Percentiles rank a stretch among this genome's conserved stretches.
These are phyloP conservation scores for Carposina sasakii DNA, from an alignment of 1,140 invertebrate species.

Conservation along the genomic window DNA sequence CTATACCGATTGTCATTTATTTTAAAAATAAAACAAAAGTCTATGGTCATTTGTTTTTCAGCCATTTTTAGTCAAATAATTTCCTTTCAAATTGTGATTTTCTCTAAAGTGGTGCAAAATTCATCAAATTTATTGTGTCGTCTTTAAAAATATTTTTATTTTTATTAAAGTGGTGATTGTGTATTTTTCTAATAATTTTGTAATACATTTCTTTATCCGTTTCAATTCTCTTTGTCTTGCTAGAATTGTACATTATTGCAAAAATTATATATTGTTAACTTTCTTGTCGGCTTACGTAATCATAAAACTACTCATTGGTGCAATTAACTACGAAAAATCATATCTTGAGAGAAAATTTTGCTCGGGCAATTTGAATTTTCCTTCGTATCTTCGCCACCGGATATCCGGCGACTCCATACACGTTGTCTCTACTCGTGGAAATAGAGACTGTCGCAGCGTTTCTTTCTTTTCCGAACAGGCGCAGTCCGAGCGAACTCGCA, in stretches of 20 bases:
- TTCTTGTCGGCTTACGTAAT: too few relatives aligned
- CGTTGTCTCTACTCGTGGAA: conserved; percentile 63
- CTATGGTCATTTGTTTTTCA: conserved; percentile 55
- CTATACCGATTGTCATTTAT: too few relatives aligned
- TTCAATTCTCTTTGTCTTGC: too few relatives aligned
- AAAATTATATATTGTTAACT: too few relatives aligned
- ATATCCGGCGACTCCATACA: conserved; percentile 67
- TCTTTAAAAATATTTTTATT: conserved; percentile 44
- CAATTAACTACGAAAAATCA: not conserved
- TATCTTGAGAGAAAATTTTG: conserved; percentile 4
- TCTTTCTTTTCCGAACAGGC: conserved; percentile 72
- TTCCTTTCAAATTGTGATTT: conserved; percentile 59
- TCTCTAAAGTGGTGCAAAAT: conserved; percentile 45
- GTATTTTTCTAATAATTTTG: not conserved
- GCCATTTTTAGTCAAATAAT: conserved; percentile 66
- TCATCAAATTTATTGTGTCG: conserved; percentile 59
- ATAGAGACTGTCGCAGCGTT: conserved; percentile 66
- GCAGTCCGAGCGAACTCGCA: conserved; percentile 70
- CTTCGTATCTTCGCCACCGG: conserved; percentile 48
- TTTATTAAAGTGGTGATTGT: conserved; percentile 22
- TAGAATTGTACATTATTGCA: too few relatives aligned
- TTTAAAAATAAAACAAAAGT: conserved; percentile 33
- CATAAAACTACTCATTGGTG: too few relatives aligned
- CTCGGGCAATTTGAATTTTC: conserved; percentile 37
- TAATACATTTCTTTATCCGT: too few relatives aligned